A percentile compares a stretch with the other conserved stretches of the same genome.
Conservation (phyloP, 2,113 vertebrate species). For the Salminus brasiliensis region DNA sequence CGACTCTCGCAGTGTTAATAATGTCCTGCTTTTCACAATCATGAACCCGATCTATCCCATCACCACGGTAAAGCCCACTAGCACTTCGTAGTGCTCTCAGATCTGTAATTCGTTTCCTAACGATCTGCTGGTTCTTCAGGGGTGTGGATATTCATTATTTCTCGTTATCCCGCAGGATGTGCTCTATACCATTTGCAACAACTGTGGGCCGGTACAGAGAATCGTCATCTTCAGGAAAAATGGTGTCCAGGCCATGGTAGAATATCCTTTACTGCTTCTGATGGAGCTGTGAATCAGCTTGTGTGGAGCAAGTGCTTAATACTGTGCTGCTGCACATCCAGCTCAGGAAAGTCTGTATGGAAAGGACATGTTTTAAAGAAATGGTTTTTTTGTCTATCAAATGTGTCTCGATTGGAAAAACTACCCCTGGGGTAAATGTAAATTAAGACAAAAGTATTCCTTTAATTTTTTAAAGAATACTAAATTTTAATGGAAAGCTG, state of each 20-base stretch:
- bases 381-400: too few relatives aligned
- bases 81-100: not conserved
- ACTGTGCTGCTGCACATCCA: too few relatives aligned
- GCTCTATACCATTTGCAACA: slow-evolving; percentile 93
- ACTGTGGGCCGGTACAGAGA: slow-evolving; percentile 91
- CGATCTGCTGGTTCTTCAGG: too few relatives aligned
- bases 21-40: slow-evolving; percentile 90
- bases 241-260: slow-evolving; percentile 94
- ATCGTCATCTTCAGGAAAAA: slow-evolving; percentile 96
- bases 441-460: too few relatives aligned
- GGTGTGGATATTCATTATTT: not conserved
- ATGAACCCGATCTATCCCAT: slow-evolving; percentile 90
- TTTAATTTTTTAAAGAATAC: too few relatives aligned
- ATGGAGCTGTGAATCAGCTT: not conserved
- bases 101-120: not conserved
- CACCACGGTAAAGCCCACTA: slow-evolving; percentile 76
- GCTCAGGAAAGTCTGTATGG: too few relatives aligned
- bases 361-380: too few relatives aligned
- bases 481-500: too few relatives aligned
- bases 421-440: too few relatives aligned
- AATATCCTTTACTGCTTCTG: slow-evolving; percentile 85
- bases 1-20: slow-evolving; percentile 89
- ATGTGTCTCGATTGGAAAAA: too few relatives aligned
- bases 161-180: slow-evolving; percentile 78
- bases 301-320: too few relatives aligned